Evolutionary conservation across 1,140 invertebrate genomes (phyloP), one percentile per base, ranked within the genome.

Genomic region (Anagrus nilaparvatae): DNA sequence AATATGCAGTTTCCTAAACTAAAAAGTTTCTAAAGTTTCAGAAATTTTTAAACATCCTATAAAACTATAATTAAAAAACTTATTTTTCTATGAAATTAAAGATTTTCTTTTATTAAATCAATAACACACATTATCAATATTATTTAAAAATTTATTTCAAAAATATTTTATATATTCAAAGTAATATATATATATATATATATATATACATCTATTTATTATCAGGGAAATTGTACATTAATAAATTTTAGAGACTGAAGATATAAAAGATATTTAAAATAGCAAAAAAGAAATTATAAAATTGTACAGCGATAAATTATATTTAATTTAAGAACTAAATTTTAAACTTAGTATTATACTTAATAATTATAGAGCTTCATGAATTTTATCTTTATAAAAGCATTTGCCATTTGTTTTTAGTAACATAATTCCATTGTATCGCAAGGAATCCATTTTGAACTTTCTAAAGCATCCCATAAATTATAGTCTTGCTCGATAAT

Each of bases 401-500:
- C 45, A 36, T 41, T 43, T 40, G 34, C 24, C 30, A 33, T 17
- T 34, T 33, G 33, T 8, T 40, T 30, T 45, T 45, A 34, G 43
- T 67, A 67, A 46, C 66, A 69, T 31, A 69, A 54, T 59, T 79
- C 77, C 44, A 78, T 45, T 21, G 74, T 72, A 30, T 79, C 77
- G 43, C 71, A 72, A 8, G 79, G 76, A 46, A 81, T 61, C 84
- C 84, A 87, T 51, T 84, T 81, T 3, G 82, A 85, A 48, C 78
- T 77, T 58, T 87, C 84, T 20, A 88, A 51, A n/a, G 78, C 79
- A 64, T 86, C 84, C 78, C 84, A 88, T 1, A 87, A 61, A 44
- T 77, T 79, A 31, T 78, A 72, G 54, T 86, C 82, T 28, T 79
- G 72, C 43, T 87, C 79, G 23, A 82, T 73, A 25, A 76, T 70